phyloP scores from a whole-genome alignment of 2,888 invertebrate species.

The Parasteatoda lunata region DNA sequence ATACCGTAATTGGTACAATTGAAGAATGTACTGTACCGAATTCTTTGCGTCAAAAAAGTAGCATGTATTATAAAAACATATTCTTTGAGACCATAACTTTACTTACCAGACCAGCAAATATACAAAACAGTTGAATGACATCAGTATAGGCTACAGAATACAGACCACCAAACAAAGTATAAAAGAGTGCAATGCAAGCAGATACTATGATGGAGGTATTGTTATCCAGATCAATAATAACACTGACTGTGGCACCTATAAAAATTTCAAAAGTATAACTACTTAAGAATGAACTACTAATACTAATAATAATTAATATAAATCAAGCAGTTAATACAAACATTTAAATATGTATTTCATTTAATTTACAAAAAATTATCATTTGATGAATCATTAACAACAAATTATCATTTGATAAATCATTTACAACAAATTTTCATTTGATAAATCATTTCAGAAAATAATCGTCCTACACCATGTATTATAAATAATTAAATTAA shows the following conservation, averaged over 20 bases:
- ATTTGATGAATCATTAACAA: too few species aligned
- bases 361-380: too few species aligned
- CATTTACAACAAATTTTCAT: too few species aligned
- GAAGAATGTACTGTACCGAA: too few species aligned
- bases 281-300: not conserved
- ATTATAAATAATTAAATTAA: too few species aligned
- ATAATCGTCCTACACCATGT: too few species aligned
- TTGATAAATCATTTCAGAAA: too few species aligned
- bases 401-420: too few species aligned
- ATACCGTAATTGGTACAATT: too few species aligned
- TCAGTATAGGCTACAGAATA: conserved; percentile 99
- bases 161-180: conserved; percentile 97
- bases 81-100: not conserved
- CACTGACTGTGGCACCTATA: conserved; percentile 94
- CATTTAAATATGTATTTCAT: not conserved
- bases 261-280: not conserved
- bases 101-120: conserved; percentile 92
- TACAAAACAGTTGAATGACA: conserved; percentile 97
- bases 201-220: conserved; percentile 94
- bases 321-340: not conserved
- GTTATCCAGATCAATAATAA: conserved; percentile 97
- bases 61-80: not conserved
- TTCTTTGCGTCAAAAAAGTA: not conserved
- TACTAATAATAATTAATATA: not conserved
- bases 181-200: conserved; percentile 96